Evolutionary conservation across 1,140 invertebrate species (phyloP), one percentile per base, ranked within the genome.

Genomic region (Lasaia peninsularis): DNA sequence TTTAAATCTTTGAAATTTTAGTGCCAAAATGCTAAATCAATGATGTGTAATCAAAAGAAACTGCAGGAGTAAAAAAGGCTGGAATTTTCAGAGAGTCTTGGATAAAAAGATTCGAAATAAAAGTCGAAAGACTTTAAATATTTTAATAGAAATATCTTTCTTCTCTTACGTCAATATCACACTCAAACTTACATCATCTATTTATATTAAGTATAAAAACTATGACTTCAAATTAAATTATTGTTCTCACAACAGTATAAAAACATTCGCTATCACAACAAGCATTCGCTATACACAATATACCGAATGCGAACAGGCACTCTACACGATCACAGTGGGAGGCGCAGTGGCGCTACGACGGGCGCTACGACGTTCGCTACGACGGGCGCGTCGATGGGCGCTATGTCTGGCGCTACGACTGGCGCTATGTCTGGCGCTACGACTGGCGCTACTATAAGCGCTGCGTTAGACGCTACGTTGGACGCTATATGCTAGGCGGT

Each of bases 161-260:
- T 48, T 86, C 68, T 75, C 83, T 88, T 84, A 86, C 73, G 56
- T 86, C 85, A 86, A 88, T 88, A 88, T 88, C 85, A 88, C 85
- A 88, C 85, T 80, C 83, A 74, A 78, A 74, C 83, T 88, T 88
- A 88, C 81, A 86, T 88, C 85, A 86, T 88, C 85, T 88, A 88
- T 85, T 86, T 86, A 87, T 84, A 78, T 78, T 86, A 83, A 67
- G 82, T 88, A 88, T 88, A 88, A 88, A 88, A 88, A 88, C 83
- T 88, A 88, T 88, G 85, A 88, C 85, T 88, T 86, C 73, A 62
- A 67, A 79, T 86, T 86, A 86, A 88, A 86, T 85, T 80, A 88
- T 80, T 74, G 81, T 85, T 80, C 83, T 78, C 74, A 71, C 76
- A 79, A 73, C 70, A 75, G 69, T 82, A 82, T 79, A 81, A 86